phyloP scores from a whole-genome alignment of 2,797 vertebrate species.

The Nannoperca australis region DNA sequence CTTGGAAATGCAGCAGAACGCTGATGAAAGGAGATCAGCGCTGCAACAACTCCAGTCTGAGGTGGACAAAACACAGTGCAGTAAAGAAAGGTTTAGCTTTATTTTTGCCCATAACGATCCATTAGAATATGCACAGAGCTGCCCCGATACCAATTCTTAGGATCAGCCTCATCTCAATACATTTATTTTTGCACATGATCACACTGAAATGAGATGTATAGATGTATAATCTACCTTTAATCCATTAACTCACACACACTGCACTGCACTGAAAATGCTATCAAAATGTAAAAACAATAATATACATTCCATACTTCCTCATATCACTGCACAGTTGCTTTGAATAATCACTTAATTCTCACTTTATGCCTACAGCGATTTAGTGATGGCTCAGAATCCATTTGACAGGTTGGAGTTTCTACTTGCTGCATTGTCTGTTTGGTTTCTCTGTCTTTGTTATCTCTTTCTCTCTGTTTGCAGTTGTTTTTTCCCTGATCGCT shows the following conservation, averaged over 20 bases:
- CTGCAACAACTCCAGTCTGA: background rate
- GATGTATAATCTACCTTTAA: background rate
- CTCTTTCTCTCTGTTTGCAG: constrained; percentile 10
- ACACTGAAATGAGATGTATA: background rate
- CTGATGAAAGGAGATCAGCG: background rate
- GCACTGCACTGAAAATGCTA: background rate
- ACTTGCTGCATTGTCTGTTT: constrained; percentile 14
- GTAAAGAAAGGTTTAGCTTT: background rate
- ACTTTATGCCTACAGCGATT: constrained; percentile 21
- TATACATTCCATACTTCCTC: background rate
- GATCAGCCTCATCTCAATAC: background rate
- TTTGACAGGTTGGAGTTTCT: constrained; percentile 39
- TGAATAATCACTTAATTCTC: constrained; percentile 14
- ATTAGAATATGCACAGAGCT: background rate
- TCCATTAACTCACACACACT: background rate
- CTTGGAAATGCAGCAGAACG: background rate
- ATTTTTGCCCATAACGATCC: background rate
- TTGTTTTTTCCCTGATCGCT: constrained; percentile 32
- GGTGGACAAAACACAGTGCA: background rate
- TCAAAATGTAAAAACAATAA: constrained; percentile 4
- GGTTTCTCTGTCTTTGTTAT: constrained; percentile 12
- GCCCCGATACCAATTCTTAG: background rate
- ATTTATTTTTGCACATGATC: background rate
- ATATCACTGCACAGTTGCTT: constrained; percentile 1
- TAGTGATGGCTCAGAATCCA: constrained; percentile 29